Evolutionary conservation across 1,140 invertebrate genomes (phyloP), one percentile per base, ranked within the genome.

Genomic region (Cydia amplana): DNA sequence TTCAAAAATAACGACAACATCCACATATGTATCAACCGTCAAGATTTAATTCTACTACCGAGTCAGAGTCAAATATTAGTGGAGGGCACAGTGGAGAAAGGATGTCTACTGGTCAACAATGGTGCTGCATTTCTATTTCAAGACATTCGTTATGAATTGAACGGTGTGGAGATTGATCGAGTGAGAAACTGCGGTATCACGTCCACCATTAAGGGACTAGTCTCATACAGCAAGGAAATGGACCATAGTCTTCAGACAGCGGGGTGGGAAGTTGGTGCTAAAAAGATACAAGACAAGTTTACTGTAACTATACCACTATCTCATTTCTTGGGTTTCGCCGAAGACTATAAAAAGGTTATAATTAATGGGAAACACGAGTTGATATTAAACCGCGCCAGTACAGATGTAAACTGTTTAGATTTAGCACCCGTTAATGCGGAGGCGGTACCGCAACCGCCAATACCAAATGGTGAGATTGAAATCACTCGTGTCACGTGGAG

Each of bases 281-380:
- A 9, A 20, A 63, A 63, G 18, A 1, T 2, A 10, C 5, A 20
- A 2, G 20, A 5, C 5, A 5, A 63, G 2, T 63, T 63, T 63
- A 63, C 1, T 9, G 4, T 63, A 1, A 63, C 60, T 18, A 63
- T 63, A 63, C 60, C 60, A 6, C 7, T 63, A 25, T 9, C 18
- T 0, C 60, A 63, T 25, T 14, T 63, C 1, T 63, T 63, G 60
- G 60, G 60, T 4, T 63, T 63, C 7, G 60, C 60, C 1, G 60
- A 63, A 16, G 60, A 63, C 60, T 93, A 90, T 83, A 80, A 80
- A 63, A 86, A 86, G 80, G 84, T 93, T 72, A 76, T 93, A 23
- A 28, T 90, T 12, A 92, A 93, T 78, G 79, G 78, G 64, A 88
- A 89, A 79, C 90, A 91, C 79, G 88, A 93, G 80, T 74, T 93